Percentiles rank a stretch among this genome's conserved stretches.
Conservation (phyloP, 2,888 invertebrate species). For the Pterobdella sp. region DNA sequence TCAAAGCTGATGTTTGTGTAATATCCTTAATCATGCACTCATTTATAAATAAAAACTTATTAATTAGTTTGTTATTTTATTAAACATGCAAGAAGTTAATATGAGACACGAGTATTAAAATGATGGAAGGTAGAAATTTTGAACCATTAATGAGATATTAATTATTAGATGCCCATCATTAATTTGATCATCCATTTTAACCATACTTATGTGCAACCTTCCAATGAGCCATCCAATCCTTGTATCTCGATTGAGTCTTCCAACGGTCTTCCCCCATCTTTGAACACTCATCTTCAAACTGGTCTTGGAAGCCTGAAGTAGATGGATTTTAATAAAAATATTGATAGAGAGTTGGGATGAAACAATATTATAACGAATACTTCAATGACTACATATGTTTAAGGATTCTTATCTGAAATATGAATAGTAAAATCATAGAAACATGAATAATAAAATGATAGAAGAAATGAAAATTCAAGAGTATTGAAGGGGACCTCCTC, state of each 20-base stretch:
- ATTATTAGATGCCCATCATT: too few relatives aligned
- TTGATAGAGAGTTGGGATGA: not conserved
- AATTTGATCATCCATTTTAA: too few relatives aligned
- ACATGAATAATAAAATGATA: not conserved
- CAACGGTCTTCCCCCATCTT: conserved; percentile 60
- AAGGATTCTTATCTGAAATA: not conserved
- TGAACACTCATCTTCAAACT: conserved; percentile 83
- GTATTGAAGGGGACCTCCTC: conserved; percentile 47
- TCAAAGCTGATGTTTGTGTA: not conserved
- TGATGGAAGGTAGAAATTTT: too few relatives aligned
- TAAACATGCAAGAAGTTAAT: too few relatives aligned
- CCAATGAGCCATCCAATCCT: conserved; percentile 62
- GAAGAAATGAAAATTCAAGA: not conserved
- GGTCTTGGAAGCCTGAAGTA: conserved; percentile 75
- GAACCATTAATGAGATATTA: too few relatives aligned
- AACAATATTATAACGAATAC: not conserved
- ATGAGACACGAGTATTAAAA: too few relatives aligned
- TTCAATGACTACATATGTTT: not conserved
- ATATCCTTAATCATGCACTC: not conserved
- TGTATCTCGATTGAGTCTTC: conserved; percentile 60
- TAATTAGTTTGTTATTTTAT: not conserved
- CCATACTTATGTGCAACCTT: conserved; percentile 28
- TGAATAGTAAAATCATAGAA: not conserved
- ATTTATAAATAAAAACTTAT: not conserved
- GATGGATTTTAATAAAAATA: not conserved